Evolutionary conservation across 2,113 vertebrate genomes (phyloP).

Genomic region (Leptobrachium ailaonicum): DNA sequence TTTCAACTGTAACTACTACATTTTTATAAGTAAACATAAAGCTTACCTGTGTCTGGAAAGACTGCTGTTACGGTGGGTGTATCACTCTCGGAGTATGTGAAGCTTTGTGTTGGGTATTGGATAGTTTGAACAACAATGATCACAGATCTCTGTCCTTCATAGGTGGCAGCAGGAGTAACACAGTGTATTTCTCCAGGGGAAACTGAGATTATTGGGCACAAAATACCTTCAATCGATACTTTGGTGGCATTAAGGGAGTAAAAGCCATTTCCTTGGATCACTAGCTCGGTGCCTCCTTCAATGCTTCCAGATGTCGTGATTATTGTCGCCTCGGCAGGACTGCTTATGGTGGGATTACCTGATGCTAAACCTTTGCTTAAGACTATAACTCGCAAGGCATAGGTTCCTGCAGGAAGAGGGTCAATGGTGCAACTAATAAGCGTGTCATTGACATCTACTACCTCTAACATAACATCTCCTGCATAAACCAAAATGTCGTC

Average conservation of each 20-base stretch:
- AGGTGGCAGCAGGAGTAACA: constrained; percentile 57
- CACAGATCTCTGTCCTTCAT: constrained; percentile 54
- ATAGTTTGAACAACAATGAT: constrained; percentile 62
- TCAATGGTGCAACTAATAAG: constrained; percentile 58
- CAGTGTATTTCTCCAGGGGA: constrained; percentile 63
- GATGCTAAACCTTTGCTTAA: constrained; percentile 71
- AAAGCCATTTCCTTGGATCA: constrained; percentile 79
- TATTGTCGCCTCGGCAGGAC: constrained; percentile 61
- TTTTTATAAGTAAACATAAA: no score
- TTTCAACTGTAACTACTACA: no score
- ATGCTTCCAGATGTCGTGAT: constrained; percentile 69
- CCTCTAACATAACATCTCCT: constrained; percentile 53
- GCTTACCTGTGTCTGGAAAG: constrained; percentile 70
- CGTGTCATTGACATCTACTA: constrained; percentile 57
- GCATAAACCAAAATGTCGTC: constrained; percentile 62
- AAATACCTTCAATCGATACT: constrained; percentile 63
- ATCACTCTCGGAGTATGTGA: constrained; percentile 66
- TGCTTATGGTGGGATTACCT: constrained; percentile 63
- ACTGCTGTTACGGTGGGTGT: constrained; percentile 71
- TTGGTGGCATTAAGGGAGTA: constrained; percentile 65
- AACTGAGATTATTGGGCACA: constrained; percentile 64
- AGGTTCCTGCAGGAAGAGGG: constrained; percentile 66
- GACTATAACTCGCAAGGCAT: constrained; percentile 68
- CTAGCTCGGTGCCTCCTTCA: constrained; percentile 70
- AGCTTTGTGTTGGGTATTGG: constrained; percentile 69